Evolutionary conservation across 2,113 vertebrate species (phyloP).

Genomic region (Saguinus imperator): DNA sequence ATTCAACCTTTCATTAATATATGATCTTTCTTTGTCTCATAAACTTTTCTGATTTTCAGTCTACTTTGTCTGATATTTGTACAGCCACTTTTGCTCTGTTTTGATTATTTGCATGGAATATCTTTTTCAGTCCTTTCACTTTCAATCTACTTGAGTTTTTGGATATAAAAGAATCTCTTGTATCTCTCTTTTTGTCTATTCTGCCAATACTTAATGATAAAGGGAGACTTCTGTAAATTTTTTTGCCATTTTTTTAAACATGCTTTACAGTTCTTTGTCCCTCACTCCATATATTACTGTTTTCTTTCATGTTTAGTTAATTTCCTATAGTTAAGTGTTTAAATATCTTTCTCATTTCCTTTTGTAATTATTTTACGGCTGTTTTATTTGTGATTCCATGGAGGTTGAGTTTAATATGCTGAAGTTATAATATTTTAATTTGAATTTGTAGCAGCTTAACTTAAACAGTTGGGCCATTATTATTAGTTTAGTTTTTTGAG

Average conservation of each 20-base stretch:
- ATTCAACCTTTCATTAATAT: not conserved
- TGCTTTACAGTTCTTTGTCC: not conserved
- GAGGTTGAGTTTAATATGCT: not conserved
- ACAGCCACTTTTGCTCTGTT: not conserved
- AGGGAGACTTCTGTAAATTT: no score
- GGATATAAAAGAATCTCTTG: not conserved
- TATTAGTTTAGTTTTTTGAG: no score
- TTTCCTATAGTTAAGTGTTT: not conserved
- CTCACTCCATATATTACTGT: not conserved
- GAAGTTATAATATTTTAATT: not conserved
- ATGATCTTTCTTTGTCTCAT: not conserved
- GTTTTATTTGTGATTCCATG: not conserved
- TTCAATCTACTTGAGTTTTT: not conserved
- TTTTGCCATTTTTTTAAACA: not conserved
- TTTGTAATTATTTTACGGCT: not conserved
- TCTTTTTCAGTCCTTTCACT: not conserved
- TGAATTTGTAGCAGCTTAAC: not conserved
- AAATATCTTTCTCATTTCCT: not conserved
- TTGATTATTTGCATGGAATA: not conserved
- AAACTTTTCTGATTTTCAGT: not conserved
- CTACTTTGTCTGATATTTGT: not conserved
- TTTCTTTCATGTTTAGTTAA: not conserved
- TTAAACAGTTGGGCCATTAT: no score
- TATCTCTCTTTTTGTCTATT: not conserved
- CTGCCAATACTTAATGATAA: not conserved